Evolutionary conservation across 2,797 vertebrate species (phyloP), one percentile per base, ranked within the genome.

Genomic region (Pseudocheirus occidentalis): DNA sequence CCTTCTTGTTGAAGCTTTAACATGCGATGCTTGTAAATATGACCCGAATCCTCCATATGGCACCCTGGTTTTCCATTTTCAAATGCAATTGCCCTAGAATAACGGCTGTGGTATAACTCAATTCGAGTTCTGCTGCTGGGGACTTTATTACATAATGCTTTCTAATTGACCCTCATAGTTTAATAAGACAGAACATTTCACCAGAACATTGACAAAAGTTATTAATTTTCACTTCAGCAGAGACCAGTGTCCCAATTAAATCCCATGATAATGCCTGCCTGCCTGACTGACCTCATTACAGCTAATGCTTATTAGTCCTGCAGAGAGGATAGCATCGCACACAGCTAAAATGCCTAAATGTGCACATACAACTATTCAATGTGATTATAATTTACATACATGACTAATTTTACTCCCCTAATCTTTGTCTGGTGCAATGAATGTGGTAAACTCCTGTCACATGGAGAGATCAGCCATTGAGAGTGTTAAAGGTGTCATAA

Each of bases 211-310:
- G 99, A 99, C 99, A 99, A 99, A 99, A 99, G 99, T 99, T 99
- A 99, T 99, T 99, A 99, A 99, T 99, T 99, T 99, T 99, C 99
- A 99, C 99, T 99, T 99, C 99, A 99, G 99, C 99, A 99, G 99
- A 99, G 99, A 99, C 99, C 99, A 99, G 99, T 99, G 99, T 99
- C 99, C 99, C 99, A 99, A 99, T 99, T 99, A 99, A 99, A 99
- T 99, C 99, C 99, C 99, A 99, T 98, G 99, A 99, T 99, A 99
- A 99, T 99, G 99, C 99, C 99, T 99, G 99, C 99, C 99, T 99
- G 99, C 99, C 99, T 99, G 98, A 98, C 99, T 99, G 99, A 99
- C 99, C 98, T 99, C 99, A 99, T 99, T 99, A 99, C 98, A 98
- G 99, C 99, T 99, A 99, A 99, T 99, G 99, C 99, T 99, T 99